phyloP scores from a whole-genome alignment of 1,140 invertebrate species.

The Drosophila arizonae region DNA sequence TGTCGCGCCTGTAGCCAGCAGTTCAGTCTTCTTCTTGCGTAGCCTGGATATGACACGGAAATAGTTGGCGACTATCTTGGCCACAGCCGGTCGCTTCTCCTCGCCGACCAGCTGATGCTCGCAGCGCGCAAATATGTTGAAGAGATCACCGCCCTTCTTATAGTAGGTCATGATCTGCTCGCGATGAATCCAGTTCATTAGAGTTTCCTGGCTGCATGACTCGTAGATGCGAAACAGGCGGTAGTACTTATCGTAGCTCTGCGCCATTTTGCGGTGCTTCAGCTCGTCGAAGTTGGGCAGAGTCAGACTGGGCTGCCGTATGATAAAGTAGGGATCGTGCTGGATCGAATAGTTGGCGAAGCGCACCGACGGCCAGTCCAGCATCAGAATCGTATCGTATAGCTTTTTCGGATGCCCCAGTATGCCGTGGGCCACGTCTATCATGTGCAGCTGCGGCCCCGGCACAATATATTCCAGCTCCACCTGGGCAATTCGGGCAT shows the following conservation, averaged over 20 bases:
- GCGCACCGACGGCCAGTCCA: conserved; percentile 5
- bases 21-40: neutral
- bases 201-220: neutral
- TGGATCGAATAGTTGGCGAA: neutral
- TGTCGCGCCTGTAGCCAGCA: too few relatives aligned
- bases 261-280: neutral
- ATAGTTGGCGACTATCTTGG: neutral
- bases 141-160: neutral
- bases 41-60: neutral
- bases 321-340: neutral
- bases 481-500: neutral
- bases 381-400: conserved; percentile 1
- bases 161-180: neutral
- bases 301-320: neutral
- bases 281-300: neutral
- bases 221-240: neutral
- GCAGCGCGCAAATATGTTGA: neutral
- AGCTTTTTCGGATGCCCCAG: neutral
- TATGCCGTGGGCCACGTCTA: neutral
- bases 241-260: neutral
- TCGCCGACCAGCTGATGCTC: neutral
- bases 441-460: neutral
- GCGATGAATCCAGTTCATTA: neutral
- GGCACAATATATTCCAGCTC: conserved; percentile 7
- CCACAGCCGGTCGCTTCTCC: neutral